Evolutionary conservation across 2,888 invertebrate genomes (phyloP).

Genomic region (Xestoiulus laeticollis): DNA sequence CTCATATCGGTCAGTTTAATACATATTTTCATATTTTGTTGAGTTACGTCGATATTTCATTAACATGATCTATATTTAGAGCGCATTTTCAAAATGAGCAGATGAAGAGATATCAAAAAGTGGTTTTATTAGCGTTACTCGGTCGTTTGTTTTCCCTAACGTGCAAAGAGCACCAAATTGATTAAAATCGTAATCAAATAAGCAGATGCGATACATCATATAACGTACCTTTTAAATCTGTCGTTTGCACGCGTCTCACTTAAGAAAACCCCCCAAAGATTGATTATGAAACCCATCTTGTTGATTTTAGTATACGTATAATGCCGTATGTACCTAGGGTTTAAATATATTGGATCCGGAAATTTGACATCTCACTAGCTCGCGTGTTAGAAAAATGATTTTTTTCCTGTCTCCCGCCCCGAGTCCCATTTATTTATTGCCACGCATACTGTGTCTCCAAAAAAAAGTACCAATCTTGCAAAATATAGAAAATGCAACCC

Average conservation of each 20-base stretch:
- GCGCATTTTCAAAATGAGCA: not conserved
- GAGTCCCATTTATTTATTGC: not conserved
- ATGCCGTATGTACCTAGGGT: not conserved
- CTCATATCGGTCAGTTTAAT: not conserved
- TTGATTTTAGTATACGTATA: not conserved
- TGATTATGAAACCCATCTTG: not conserved
- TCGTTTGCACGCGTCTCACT: not conserved
- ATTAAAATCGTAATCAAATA: not conserved
- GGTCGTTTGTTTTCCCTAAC: not conserved
- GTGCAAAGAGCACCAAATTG: not conserved
- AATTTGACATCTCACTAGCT: constrained; percentile 9
- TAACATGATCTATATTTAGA: not conserved
- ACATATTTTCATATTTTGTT: not conserved
- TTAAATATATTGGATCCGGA: constrained; percentile 9
- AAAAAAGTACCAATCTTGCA: not conserved
- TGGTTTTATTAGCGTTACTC: not conserved
- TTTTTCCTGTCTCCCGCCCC: not conserved
- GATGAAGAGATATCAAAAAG: not conserved
- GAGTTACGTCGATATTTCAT: not conserved
- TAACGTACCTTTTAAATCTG: not conserved
- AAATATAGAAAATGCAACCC: not conserved
- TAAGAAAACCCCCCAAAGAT: not conserved
- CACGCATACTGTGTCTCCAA: not conserved
- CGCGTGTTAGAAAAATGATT: not conserved
- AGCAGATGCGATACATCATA: not conserved